Evolutionary conservation across 2,888 invertebrate genomes (phyloP).

Genomic region (Hydraecia micacea): DNA sequence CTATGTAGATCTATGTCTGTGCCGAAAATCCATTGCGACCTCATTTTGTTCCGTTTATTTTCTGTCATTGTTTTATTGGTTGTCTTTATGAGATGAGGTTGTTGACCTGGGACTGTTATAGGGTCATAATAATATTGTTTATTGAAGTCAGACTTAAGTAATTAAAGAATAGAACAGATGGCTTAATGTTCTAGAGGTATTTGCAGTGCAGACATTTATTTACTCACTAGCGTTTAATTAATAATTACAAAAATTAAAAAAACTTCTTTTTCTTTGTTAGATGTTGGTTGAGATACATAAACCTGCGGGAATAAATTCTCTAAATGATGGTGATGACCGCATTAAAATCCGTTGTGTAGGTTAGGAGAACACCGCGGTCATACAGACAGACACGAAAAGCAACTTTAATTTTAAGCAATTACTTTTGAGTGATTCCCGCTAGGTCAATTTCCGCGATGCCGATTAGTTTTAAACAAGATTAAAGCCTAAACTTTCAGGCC

Average conservation of each 20-base stretch:
- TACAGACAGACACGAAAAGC: background rate
- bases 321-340: background rate
- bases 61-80: constrained; percentile 32
- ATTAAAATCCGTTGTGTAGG: background rate
- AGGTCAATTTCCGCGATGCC: background rate
- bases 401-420: background rate
- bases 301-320: background rate
- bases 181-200: background rate
- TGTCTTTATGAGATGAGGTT: constrained; percentile 8
- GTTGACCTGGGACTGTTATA: background rate
- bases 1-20: too few relatives aligned
- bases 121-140: background rate
- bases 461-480: background rate
- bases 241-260: too few relatives aligned
- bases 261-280: too few relatives aligned
- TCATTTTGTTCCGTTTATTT: constrained; percentile 29
- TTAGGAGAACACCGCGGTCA: background rate
- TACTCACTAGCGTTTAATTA: too few relatives aligned
- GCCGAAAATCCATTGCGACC: constrained; percentile 25
- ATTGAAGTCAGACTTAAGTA: background rate
- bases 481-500: too few relatives aligned
- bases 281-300: too few relatives aligned
- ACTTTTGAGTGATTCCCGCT: too few relatives aligned
- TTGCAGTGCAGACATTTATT: background rate
- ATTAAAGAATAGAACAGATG: background rate